phyloP scores from a whole-genome alignment of 2,888 invertebrate genomes.

The Mesorhabditis spiculigera region DNA sequence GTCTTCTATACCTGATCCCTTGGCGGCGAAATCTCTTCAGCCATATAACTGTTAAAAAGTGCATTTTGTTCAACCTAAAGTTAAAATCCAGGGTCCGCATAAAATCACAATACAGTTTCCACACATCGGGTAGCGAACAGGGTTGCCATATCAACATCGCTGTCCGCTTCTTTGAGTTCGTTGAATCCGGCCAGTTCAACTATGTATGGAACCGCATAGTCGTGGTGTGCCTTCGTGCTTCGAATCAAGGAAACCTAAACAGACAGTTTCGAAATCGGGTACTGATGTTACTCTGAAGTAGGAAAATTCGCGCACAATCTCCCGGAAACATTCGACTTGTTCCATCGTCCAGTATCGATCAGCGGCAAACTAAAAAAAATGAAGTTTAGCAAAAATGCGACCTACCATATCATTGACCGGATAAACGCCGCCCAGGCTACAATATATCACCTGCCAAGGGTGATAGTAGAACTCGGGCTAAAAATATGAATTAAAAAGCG shows the following conservation, averaged over 20 bases:
- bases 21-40: too few relatives aligned
- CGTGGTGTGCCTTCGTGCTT: background rate
- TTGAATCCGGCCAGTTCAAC: background rate
- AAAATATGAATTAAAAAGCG: background rate
- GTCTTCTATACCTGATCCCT: too few relatives aligned
- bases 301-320: background rate
- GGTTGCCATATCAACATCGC: too few relatives aligned
- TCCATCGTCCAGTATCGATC: background rate
- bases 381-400: background rate
- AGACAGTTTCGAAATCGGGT: background rate
- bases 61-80: too few relatives aligned
- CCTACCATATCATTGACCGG: background rate
- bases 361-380: background rate
- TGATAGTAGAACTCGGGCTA: background rate
- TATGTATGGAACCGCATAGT: background rate
- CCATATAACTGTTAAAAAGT: too few relatives aligned
- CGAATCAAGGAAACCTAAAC: background rate
- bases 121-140: too few relatives aligned
- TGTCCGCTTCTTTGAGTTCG: background rate
- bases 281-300: background rate
- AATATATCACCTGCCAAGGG: slow-evolving; percentile 4
- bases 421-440: background rate
- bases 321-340: background rate
- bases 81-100: too few relatives aligned
- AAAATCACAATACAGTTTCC: too few relatives aligned